Conservation (phyloP, 2,888 invertebrate genomes). For the Caenorhabditis virilis region DNA sequence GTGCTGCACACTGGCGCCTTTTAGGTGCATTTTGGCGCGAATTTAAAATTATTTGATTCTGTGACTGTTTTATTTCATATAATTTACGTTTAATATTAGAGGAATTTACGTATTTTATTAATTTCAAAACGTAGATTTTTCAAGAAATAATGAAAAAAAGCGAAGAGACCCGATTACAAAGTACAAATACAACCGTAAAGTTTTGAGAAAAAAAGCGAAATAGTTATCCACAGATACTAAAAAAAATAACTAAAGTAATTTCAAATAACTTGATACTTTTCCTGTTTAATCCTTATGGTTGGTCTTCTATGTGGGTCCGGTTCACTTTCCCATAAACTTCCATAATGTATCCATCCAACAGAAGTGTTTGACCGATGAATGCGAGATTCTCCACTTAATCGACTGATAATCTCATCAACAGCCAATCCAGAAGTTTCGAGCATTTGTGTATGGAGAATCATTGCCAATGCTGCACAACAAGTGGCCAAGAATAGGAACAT, state of each 20-base stretch:
- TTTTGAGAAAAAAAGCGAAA: neutral
- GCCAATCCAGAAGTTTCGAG: conserved; percentile 54
- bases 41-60: neutral
- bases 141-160: neutral
- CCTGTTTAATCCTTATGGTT: too few relatives aligned
- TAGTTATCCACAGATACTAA: neutral
- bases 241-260: neutral
- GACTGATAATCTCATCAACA: conserved; percentile 42
- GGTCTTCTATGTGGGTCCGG: conserved; percentile 3
- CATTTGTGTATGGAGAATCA: conserved; percentile 39
- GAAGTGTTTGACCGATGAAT: conserved; percentile 28
- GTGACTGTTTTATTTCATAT: neutral
- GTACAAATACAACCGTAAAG: too few relatives aligned
- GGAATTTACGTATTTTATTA: too few relatives aligned
- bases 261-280: neutral
- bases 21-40: neutral
- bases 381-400: conserved; percentile 15
- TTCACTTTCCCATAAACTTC: conserved; percentile 34
- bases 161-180: too few relatives aligned
- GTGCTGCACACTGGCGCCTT: neutral
- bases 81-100: too few relatives aligned
- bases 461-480: conserved; percentile 32
- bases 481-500: conserved; percentile 48
- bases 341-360: conserved; percentile 32
- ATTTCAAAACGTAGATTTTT: too few relatives aligned